Percentiles rank a stretch among this genome's conserved stretches.
These are phyloP conservation scores for Spinus pinus DNA, from an alignment of 2,797 vertebrate species.

Conservation along the genomic window DNA sequence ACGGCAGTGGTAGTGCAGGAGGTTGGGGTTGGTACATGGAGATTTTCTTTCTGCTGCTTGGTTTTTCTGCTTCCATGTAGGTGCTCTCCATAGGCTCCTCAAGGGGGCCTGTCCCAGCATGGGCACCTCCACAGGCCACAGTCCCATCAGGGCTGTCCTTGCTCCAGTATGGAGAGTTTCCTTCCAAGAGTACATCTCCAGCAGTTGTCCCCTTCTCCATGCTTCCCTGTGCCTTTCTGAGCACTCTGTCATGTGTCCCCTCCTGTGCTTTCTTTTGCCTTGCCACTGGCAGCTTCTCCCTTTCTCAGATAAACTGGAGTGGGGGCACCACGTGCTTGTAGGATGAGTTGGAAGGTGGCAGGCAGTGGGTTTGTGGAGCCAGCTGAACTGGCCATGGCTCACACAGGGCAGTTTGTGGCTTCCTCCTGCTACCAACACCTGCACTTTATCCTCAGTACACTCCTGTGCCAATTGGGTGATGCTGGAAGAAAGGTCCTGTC, in stretches of 20 bases:
- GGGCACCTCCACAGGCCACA: neutral
- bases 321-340: rapidly evolving
- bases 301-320: neutral
- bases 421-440: neutral
- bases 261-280: neutral
- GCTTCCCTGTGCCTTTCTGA: neutral
- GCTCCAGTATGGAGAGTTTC: neutral
- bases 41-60: neutral
- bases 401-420: neutral
- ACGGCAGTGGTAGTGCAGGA: neutral
- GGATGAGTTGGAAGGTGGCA: neutral
- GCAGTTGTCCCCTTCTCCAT: neutral
- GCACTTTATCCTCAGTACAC: neutral
- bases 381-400: neutral
- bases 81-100: neutral
- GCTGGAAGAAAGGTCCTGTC: neutral
- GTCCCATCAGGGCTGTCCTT: neutral
- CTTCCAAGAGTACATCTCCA: neutral
- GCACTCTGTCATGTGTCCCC: rapidly evolving
- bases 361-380: neutral
- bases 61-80: neutral
- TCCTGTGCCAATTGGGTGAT: neutral
- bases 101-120: rapidly evolving
- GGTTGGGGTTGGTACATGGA: neutral
- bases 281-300: neutral